phyloP scores from a whole-genome alignment of 2,113 vertebrate species.

The Clarias gariepinus region DNA sequence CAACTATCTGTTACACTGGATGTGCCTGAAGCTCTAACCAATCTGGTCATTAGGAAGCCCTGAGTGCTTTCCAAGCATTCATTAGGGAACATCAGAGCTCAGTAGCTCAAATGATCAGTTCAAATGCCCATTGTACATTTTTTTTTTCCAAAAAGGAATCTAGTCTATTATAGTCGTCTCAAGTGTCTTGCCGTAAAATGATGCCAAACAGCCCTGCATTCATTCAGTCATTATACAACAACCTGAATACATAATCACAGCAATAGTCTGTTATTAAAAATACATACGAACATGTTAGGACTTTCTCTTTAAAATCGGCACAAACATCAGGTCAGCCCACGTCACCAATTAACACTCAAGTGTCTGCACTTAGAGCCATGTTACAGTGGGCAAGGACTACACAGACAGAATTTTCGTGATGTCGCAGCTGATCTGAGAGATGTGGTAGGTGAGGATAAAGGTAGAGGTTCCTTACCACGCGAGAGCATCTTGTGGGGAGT shows the following conservation, averaged over 20 bases:
- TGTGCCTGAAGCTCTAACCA: background rate
- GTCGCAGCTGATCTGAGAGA: background rate
- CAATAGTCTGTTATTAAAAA: background rate
- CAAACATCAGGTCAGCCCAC: background rate
- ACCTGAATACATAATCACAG: background rate
- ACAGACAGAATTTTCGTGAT: background rate
- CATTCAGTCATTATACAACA: background rate
- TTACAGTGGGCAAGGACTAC: background rate
- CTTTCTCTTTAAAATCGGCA: background rate
- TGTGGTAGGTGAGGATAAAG: background rate
- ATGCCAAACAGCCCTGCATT: background rate
- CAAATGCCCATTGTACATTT: background rate
- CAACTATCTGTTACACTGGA: constrained; percentile 11
- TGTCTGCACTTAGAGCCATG: background rate
- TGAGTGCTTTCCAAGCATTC: constrained; percentile 1
- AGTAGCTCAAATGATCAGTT: background rate
- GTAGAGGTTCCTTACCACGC: constrained; percentile 76
- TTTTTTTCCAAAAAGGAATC: background rate
- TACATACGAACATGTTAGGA: background rate
- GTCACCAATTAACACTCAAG: background rate
- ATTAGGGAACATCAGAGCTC: background rate
- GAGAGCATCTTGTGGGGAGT: constrained; percentile 92
- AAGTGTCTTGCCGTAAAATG: background rate
- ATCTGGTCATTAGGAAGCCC: background rate
- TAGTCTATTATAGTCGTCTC: background rate